A percentile compares a stretch with the other conserved stretches of the same genome.
phyloP scores from a whole-genome alignment of 53 echinoderm and acorn worm species.

The Apostichopus leukothele region DNA sequence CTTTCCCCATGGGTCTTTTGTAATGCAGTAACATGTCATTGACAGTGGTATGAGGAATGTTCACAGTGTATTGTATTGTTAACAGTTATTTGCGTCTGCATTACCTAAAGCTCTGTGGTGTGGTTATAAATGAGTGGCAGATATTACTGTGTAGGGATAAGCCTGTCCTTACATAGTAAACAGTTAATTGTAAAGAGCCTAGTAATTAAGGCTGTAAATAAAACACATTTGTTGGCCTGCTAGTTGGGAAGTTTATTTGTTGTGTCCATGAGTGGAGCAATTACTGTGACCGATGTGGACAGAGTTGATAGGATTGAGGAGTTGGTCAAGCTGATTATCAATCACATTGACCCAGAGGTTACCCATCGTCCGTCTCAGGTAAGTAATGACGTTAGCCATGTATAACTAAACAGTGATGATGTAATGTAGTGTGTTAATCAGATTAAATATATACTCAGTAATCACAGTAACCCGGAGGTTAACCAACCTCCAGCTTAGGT shows the following conservation, averaged over 20 bases:
- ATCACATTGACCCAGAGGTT: constrained; percentile 83
- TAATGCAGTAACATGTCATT: background rate
- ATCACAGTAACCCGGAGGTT: no score
- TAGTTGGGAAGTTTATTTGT: background rate
- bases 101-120: no score
- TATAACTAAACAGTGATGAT: no score
- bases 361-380: constrained; percentile 90
- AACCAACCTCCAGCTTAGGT: no score
- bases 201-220: background rate
- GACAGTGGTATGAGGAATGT: background rate
- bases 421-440: no score
- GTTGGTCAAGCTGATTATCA: constrained; percentile 86
- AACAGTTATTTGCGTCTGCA: background rate
- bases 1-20: background rate
- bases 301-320: constrained; percentile 88
- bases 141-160: no score
- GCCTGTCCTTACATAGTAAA: no score
- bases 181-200: no score
- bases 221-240: background rate
- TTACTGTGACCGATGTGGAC: constrained; percentile 26
- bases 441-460: no score
- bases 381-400: background rate
- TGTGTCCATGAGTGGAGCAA: constrained; percentile 40
- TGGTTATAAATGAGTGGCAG: no score
- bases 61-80: background rate